Conservation (phyloP, 1,140 invertebrate genomes). For the Papilio polytes region DNA sequence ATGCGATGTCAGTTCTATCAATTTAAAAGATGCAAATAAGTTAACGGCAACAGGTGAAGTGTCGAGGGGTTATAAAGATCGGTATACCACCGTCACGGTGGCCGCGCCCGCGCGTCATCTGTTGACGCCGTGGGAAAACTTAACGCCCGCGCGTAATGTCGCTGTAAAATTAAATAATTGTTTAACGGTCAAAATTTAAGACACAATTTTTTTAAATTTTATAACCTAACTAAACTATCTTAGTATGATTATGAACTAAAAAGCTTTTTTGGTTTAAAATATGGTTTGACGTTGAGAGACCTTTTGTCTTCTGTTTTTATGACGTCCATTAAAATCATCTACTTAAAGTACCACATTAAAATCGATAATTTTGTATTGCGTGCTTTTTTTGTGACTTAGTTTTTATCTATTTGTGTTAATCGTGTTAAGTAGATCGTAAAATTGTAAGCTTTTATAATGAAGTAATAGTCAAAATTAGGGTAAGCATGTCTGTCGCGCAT, state of each 20-base stretch:
- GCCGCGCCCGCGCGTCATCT: conserved; percentile 68
- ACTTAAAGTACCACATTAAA: too few relatives aligned
- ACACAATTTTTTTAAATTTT: neutral
- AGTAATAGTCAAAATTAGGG: conserved; percentile 1
- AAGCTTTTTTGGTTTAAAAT: too few relatives aligned
- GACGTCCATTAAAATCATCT: neutral
- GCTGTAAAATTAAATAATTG: conserved; percentile 9
- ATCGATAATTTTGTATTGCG: neutral
- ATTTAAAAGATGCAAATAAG: conserved; percentile 36
- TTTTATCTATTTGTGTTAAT: conserved; percentile 16
- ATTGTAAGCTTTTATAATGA: neutral
- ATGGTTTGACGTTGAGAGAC: too few relatives aligned
- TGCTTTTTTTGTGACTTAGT: neutral
- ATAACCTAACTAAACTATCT: too few relatives aligned
- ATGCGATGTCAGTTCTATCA: conserved; percentile 1
- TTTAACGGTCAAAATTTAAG: neutral
- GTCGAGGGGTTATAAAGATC: conserved; percentile 61
- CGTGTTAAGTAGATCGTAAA: conserved; percentile 3
- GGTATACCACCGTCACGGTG: conserved; percentile 80
- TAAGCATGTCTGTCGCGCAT: conserved; percentile 9
- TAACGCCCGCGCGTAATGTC: conserved; percentile 59
- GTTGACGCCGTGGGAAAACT: conserved; percentile 78
- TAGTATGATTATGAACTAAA: too few relatives aligned
- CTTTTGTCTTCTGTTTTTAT: neutral
- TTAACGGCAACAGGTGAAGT: conserved; percentile 67